Evolutionary conservation across 2,797 vertebrate species (phyloP), one percentile per base, ranked within the genome.

Genomic region (Echeneis naucrates): DNA sequence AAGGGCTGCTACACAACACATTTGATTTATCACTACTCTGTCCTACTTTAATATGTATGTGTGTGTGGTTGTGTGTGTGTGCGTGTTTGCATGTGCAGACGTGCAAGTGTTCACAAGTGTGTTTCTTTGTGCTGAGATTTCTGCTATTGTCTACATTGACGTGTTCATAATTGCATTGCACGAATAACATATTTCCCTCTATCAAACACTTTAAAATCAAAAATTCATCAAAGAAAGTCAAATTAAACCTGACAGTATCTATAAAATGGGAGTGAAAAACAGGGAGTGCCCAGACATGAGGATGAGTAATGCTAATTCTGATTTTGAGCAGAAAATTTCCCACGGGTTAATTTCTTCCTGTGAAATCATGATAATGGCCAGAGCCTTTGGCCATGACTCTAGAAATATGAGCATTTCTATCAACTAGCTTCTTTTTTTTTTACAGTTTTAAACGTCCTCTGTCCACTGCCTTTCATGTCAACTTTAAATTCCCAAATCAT

Each of bases 201-300:
- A 47, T 72, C 76, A 59, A 40, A 52, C 54, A 59, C 77, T 80
- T 86, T 72, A 81, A 78, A 81, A 66, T 48, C 30, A 32, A 21
- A 21, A 57, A 80, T 74, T 75, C 56, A 76, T 77, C 66, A 85
- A 80, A 75, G 62, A 24, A 35, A 16, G 48, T 70, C 68, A 57
- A 63, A 86, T 70, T 37, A 72, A 68, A 60, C 30, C 57, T 56
- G 71, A 82, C 53, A 58, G 51, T n/a, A 35, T 76, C 64, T 80
- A 37, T 68, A 40, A 75, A 72, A 73, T 16, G n/a, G n/a, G n/a
- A n/a, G n/a, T n/a, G n/a, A n/a, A n/a, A n/a, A n/a, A n/a, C n/a
- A n/a, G n/a, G n/a, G n/a, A n/a, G 44, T 56, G 54, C 37, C 8
- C 35, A 57, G 56, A 30, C 45, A 48, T 37, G 23, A 52, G 26